These are phyloP conservation scores for Amphiprion percula DNA, from an alignment of 2,113 vertebrate species.

Conservation along the genomic window DNA sequence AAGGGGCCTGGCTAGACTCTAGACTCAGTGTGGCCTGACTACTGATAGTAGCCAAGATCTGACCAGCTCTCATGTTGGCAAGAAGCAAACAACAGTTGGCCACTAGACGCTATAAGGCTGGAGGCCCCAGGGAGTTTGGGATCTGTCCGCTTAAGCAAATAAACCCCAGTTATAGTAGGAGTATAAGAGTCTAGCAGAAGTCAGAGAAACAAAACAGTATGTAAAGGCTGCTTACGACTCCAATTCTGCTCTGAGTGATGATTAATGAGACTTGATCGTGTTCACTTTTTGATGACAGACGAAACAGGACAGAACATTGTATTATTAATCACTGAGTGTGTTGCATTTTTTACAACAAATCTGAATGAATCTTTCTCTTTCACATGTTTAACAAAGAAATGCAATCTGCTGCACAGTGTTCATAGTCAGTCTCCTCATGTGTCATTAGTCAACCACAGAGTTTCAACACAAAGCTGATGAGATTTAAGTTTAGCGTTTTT, in stretches of 20 bases:
- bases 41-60: conserved; percentile 51
- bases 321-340: not conserved
- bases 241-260: not conserved
- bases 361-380: too few relatives aligned
- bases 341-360: too few relatives aligned
- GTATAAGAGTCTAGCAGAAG: not conserved
- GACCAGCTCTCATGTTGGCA: conserved; percentile 54
- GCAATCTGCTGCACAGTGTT: too few relatives aligned
- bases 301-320: not conserved
- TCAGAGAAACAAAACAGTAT: not conserved
- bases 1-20: conserved; percentile 57
- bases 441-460: not conserved
- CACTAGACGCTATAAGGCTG: conserved; percentile 27
- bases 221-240: conserved; percentile 1
- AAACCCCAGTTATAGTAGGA: not conserved
- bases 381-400: too few relatives aligned
- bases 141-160: conserved; percentile 32
- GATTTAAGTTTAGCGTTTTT: conserved; percentile 10
- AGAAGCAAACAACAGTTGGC: conserved; percentile 32
- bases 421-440: not conserved
- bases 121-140: conserved; percentile 11
- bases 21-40: conserved; percentile 56
- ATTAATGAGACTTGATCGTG: not conserved
- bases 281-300: not conserved
- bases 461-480: conserved; percentile 14